phyloP scores from a whole-genome alignment of 2,888 invertebrate species.

The Mesorhabditis spiculigera region DNA sequence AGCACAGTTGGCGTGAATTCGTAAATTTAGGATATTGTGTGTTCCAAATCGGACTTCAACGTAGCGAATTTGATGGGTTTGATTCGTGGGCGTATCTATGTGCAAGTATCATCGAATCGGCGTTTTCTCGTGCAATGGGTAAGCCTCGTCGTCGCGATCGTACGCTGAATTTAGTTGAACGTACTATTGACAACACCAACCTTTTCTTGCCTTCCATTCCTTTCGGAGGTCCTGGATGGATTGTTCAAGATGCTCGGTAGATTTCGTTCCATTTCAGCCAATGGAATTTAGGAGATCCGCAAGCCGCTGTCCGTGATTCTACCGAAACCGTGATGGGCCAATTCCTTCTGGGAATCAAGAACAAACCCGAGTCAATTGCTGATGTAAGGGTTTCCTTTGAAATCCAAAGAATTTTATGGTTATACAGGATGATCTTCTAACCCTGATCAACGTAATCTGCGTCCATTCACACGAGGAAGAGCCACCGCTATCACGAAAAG shows the following conservation, averaged over 20 bases:
- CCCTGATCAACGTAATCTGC: conserved; percentile 89
- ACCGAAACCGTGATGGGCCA: conserved; percentile 81
- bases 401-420: conserved; percentile 4
- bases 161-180: conserved; percentile 67
- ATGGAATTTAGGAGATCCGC: conserved; percentile 68
- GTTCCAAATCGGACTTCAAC: conserved; percentile 84
- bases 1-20: neutral
- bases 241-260: conserved; percentile 77
- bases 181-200: conserved; percentile 91
- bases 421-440: conserved; percentile 53
- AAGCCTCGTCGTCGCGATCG: conserved; percentile 26
- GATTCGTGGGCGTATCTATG: conserved; percentile 84
- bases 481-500: conserved; percentile 69
- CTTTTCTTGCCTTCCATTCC: conserved; percentile 80
- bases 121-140: conserved; percentile 96
- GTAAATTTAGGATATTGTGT: conserved; percentile 81
- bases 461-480: conserved; percentile 76
- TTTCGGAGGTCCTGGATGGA: conserved; percentile 92
- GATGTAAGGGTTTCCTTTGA: conserved; percentile 6
- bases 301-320: conserved; percentile 60
- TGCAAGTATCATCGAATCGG: conserved; percentile 81
- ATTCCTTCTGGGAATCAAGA: conserved; percentile 81
- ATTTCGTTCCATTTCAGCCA: too few relatives aligned
- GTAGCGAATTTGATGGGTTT: conserved; percentile 84
- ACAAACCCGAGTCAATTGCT: conserved; percentile 67